Base-by-base conservation (phyloP, 1,140 invertebrate species). In the Tetraneura akinire region DNA sequence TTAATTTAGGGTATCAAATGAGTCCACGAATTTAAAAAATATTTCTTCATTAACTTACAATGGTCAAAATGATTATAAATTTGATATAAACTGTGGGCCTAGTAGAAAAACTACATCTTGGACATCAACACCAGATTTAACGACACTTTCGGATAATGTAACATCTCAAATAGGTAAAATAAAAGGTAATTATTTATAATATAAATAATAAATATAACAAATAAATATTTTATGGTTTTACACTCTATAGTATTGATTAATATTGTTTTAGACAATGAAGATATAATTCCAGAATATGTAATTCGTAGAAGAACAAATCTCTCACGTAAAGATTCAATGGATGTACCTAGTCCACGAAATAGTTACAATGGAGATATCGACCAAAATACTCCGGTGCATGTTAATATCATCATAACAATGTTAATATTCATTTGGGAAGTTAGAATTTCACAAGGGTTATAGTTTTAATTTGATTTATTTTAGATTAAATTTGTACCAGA, bases 121-220 rank as follows among this genome's bases (percentile, higher is more conserved):
- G 91, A 91, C 90, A 81, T 92, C 91, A 80, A 91, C 91, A 82
- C 91, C 91, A 82, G 91, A 92, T 85, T 87, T 92, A 83, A 89
- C 89, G 55, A 85, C 86, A 80, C 73, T 81, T 26, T 68, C 70
- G 42, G 55, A 53, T 26, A 62, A 0, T 57, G 55, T 60, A 62
- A 78, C 32, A 53, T 47, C 37, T 47, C 51, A 78, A 62, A 8
- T 62, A n/a, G 23, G 42, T 26, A 62, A 78, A 29, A 1, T 47
- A 45, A 21, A 76, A 57, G 9, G 68, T 71, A 29, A 49, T 26
- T 37, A 8, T 1, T 21, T 70, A 70, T 4, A 13, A 32, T 37
- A 13, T 55, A n/a, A 5, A n/a, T 53, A 29, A 53, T 18, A n/a
- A n/a, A n/a, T n/a, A n/a, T n/a, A n/a, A n/a, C n/a, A n/a, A n/a